Conservation (phyloP, 2,888 invertebrate genomes). For the Apantesis nais region DNA sequence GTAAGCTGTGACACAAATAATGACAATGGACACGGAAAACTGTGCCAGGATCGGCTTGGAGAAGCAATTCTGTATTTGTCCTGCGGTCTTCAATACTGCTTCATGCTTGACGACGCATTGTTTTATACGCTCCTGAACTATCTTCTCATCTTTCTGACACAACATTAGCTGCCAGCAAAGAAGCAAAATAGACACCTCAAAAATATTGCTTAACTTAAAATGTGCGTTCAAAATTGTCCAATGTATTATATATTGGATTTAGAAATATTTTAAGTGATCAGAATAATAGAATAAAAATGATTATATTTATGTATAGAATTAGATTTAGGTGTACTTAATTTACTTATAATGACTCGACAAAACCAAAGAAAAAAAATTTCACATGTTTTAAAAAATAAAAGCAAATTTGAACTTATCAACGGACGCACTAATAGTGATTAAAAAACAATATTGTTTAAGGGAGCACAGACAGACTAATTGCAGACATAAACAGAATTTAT, state of each 20-base stretch:
- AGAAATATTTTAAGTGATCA: background rate
- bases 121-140: constrained; percentile 46
- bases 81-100: constrained; percentile 54
- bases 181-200: background rate
- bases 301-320: too few species aligned
- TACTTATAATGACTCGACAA: too few species aligned
- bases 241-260: too few species aligned
- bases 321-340: too few species aligned
- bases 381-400: too few species aligned
- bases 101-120: constrained; percentile 58
- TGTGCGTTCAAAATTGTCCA: too few species aligned
- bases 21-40: constrained; percentile 72
- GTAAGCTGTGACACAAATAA: constrained; percentile 79
- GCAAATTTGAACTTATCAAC: too few species aligned
- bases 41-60: constrained; percentile 70
- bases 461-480: too few species aligned
- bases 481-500: too few species aligned
- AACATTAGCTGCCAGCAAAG: constrained; percentile 45
- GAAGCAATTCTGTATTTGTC: constrained; percentile 63
- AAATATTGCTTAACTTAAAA: background rate
- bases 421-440: too few species aligned
- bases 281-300: background rate
- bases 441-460: too few species aligned
- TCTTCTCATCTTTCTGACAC: constrained; percentile 44
- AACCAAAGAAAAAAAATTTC: too few species aligned